Conservation (phyloP, 2,797 vertebrate genomes). For the Pseudochaenichthys georgianus region DNA sequence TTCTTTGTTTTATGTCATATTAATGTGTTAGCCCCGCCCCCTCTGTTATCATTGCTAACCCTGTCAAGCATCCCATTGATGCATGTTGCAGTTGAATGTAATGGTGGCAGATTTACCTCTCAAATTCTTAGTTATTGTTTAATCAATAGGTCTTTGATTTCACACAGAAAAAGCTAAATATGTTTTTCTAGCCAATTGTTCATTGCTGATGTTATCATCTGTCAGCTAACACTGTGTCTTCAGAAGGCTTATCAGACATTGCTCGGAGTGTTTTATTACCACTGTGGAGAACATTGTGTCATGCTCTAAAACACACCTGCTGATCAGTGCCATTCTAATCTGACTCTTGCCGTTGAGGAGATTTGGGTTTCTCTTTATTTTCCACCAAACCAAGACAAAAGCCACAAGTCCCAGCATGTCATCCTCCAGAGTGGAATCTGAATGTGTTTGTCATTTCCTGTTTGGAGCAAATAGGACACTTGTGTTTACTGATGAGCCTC, state of each 20-base stretch:
- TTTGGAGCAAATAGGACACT: slow-evolving; percentile 50
- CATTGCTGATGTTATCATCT: too few species aligned
- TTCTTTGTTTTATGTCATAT: not conserved
- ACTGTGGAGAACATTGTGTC: not conserved
- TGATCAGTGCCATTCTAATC: not conserved
- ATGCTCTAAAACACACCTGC: not conserved
- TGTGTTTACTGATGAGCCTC: slow-evolving; percentile 67
- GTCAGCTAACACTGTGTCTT: too few species aligned
- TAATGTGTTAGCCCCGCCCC: not conserved
- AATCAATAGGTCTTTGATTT: too few species aligned
- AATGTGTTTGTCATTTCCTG: slow-evolving; percentile 64
- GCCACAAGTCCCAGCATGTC: not conserved
- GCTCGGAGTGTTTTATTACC: too few species aligned
- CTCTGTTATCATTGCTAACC: too few species aligned
- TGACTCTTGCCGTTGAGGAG: not conserved
- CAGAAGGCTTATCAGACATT: too few species aligned
- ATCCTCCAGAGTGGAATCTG: slow-evolving; percentile 13
- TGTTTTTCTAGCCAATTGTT: too few species aligned
- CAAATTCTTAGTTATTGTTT: too few species aligned
- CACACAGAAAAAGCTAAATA: too few species aligned
- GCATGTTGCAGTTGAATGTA: too few species aligned
- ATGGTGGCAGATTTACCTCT: too few species aligned
- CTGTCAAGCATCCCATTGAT: too few species aligned
- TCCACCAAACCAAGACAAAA: not conserved
- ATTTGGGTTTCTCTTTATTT: slow-evolving; percentile 9